Percentiles rank a stretch among this genome's conserved stretches.
Evolutionary conservation across 2,797 vertebrate species (phyloP).

Genomic region (Trichosurus vulpecula): DNA sequence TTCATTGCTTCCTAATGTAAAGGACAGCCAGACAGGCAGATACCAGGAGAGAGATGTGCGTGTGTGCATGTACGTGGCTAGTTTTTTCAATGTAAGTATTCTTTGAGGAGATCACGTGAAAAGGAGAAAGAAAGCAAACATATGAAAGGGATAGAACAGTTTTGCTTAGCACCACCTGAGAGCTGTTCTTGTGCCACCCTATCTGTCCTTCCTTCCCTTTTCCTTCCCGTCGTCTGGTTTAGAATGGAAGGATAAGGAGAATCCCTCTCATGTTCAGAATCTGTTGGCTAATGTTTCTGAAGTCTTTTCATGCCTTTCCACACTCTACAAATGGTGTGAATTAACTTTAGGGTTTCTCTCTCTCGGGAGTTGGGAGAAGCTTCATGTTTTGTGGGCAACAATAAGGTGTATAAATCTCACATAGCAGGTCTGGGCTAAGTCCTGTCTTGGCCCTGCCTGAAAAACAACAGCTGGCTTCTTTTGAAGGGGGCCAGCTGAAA

Average conservation of each 20-base stretch:
- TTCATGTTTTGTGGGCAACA: not conserved
- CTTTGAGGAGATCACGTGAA: not conserved
- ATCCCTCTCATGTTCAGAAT: not conserved
- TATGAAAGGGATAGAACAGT: not conserved
- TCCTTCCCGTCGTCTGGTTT: not conserved
- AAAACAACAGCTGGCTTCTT: not conserved
- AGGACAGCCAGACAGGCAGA: not conserved
- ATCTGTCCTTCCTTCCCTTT: not conserved
- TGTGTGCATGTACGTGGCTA: not conserved
- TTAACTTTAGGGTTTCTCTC: not conserved
- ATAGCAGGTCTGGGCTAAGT: not conserved
- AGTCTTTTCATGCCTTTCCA: not conserved
- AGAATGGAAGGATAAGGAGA: not conserved
- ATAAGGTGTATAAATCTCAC: not conserved
- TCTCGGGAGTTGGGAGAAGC: not conserved
- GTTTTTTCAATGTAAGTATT: not conserved
- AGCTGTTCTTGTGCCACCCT: not conserved
- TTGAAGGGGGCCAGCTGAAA: not conserved
- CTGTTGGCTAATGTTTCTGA: not conserved
- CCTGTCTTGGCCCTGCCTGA: not conserved
- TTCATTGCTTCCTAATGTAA: not conserved
- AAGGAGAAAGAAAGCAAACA: not conserved
- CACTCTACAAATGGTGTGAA: not conserved
- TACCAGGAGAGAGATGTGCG: not conserved
- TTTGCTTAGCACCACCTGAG: not conserved